These are phyloP conservation scores for Orchesella cincta DNA, from an alignment of 1,140 invertebrate genomes.

Conservation along the genomic window DNA sequence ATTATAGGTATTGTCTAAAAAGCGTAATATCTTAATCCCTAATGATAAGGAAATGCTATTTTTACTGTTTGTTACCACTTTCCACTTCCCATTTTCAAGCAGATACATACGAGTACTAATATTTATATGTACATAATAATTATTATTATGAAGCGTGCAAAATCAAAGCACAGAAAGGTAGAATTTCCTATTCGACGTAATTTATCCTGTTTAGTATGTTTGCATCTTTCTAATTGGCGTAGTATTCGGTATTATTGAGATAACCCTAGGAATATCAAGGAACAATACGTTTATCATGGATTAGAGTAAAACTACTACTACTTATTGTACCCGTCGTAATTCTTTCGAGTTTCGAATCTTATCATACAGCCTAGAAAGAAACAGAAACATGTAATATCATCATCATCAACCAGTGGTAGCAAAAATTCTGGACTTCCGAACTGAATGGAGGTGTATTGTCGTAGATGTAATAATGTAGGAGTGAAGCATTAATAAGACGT, in stretches of 20 bases:
- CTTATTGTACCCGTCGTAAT: not conserved
- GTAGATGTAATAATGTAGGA: not conserved
- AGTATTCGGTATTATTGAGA: not conserved
- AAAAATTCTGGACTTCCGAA: conserved; percentile 21
- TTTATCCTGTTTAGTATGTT: too few species aligned
- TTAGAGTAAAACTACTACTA: not conserved
- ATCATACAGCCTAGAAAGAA: not conserved
- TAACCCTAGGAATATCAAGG: not conserved
- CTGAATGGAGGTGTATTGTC: not conserved
- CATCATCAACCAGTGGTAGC: not conserved
- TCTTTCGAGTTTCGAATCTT: not conserved
- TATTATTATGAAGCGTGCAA: not conserved
- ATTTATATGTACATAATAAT: not conserved
- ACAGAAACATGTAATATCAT: not conserved
- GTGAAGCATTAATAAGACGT: too few species aligned
- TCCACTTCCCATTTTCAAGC: not conserved
- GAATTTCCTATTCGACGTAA: too few species aligned
- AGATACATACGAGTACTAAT: not conserved
- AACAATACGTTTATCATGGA: not conserved
- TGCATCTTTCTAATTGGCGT: not conserved
- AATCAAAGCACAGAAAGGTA: not conserved
- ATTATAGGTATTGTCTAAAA: not conserved
- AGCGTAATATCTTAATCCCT: not conserved
- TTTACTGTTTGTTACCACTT: conserved; percentile 17
- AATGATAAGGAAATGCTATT: not conserved